phyloP scores from a whole-genome alignment of 1,140 invertebrate genomes.

The Heterodera carotae region DNA sequence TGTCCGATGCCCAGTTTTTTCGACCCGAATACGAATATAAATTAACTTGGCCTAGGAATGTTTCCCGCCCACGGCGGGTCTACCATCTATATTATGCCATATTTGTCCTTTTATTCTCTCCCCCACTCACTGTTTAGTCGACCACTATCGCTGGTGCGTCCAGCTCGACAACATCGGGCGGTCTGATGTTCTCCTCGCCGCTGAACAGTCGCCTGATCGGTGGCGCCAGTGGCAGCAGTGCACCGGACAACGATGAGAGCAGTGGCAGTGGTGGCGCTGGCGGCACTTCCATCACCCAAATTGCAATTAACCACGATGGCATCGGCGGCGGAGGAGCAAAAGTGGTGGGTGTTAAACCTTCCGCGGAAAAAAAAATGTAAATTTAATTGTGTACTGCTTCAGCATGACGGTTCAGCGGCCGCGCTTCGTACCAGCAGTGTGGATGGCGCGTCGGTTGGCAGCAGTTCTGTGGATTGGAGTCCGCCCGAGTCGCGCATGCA shows the following conservation, averaged over 20 bases:
- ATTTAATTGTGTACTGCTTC: too few species aligned
- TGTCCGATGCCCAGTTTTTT: too few species aligned
- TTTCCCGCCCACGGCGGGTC: too few species aligned
- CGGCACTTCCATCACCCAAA: too few species aligned
- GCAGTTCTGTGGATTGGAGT: slow-evolving; percentile 46
- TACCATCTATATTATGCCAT: background rate
- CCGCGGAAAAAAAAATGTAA: too few species aligned
- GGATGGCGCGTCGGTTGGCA: slow-evolving; percentile 10
- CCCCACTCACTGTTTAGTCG: too few species aligned
- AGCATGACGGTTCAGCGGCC: background rate
- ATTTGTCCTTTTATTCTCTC: slow-evolving; percentile 14
- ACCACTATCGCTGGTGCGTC: slow-evolving; percentile 4
- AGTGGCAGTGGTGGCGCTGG: too few species aligned
- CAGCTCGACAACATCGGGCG: slow-evolving; percentile 17
- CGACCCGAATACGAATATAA: too few species aligned
- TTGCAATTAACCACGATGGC: too few species aligned
- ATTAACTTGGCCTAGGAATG: too few species aligned
- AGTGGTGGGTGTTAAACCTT: too few species aligned
- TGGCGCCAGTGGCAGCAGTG: background rate
- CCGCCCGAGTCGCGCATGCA: slow-evolving; percentile 39
- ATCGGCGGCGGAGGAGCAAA: slow-evolving; percentile 2
- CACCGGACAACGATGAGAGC: too few species aligned
- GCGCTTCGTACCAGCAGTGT: slow-evolving; percentile 15
- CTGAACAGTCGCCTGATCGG: background rate
- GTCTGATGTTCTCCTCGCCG: slow-evolving; percentile 22